These are phyloP conservation scores for Conger conger DNA, from an alignment of 2,113 vertebrate species.

Conservation along the genomic window DNA sequence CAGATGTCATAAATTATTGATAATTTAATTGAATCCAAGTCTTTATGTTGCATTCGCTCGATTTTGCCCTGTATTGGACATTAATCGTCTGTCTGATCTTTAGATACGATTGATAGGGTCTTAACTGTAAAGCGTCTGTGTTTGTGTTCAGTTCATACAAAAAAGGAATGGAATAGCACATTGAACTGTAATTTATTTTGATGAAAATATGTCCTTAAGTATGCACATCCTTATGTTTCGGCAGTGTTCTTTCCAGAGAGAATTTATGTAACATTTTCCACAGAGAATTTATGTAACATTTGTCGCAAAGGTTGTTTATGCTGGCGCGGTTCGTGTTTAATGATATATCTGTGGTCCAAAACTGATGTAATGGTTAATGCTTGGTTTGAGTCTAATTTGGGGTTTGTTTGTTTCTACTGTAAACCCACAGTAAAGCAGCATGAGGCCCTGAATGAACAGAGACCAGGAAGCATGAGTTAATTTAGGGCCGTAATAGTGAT, in stretches of 20 bases:
- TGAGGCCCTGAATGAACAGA: not conserved
- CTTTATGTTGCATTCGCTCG: not conserved
- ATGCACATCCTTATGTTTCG: not conserved
- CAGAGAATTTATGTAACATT: not conserved
- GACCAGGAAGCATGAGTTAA: not conserved
- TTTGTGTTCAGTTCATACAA: not conserved
- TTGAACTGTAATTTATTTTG: not conserved
- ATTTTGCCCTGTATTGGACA: not conserved
- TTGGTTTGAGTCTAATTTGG: not conserved
- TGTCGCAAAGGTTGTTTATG: not conserved
- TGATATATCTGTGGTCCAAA: not conserved
- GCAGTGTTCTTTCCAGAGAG: not conserved
- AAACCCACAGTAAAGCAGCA: not conserved
- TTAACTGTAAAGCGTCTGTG: not conserved
- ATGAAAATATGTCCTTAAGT: not conserved
- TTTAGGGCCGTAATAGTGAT: not conserved
- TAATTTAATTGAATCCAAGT: not conserved
- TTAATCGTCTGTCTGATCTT: not conserved
- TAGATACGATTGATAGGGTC: not conserved
- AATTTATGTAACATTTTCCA: not conserved
- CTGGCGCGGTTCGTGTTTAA: not conserved
- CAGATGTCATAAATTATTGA: too few species aligned
- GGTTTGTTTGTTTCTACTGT: conserved; percentile 3
- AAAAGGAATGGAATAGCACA: not conserved
- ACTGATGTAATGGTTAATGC: not conserved